Conservation (phyloP, 2,113 vertebrate genomes). For the Garra rufa region DNA sequence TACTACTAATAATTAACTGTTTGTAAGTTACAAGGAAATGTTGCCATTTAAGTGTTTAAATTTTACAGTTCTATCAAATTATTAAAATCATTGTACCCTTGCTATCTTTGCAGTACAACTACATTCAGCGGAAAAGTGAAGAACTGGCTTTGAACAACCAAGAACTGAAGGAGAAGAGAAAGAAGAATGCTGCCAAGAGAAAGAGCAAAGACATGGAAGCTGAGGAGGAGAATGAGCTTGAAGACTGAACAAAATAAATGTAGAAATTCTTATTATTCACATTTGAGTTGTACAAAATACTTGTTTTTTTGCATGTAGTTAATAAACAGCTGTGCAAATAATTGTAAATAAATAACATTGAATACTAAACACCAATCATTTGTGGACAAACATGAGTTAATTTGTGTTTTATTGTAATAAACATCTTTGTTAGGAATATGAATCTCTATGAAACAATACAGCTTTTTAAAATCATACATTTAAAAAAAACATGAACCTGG, state of each 20-base stretch:
- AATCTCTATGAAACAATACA: background rate
- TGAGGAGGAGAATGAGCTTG: slow-evolving; percentile 35
- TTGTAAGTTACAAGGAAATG: background rate
- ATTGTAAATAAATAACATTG: background rate
- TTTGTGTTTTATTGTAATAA: slow-evolving; percentile 54
- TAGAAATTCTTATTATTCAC: background rate
- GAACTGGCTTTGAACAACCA: slow-evolving; percentile 69
- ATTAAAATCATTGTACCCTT: background rate
- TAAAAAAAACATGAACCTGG: background rate
- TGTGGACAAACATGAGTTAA: slow-evolving; percentile 41
- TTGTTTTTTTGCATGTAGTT: background rate
- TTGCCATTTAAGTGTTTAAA: background rate
- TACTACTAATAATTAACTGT: too few species aligned
- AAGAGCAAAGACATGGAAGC: slow-evolving; percentile 68
- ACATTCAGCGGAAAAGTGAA: slow-evolving; percentile 77
- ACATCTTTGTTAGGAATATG: background rate
- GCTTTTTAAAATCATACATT: background rate
- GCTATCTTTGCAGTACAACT: slow-evolving; percentile 69
- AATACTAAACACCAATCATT: background rate
- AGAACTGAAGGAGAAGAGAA: slow-evolving; percentile 71
- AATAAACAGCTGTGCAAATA: background rate
- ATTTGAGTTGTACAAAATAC: background rate
- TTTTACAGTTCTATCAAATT: background rate
- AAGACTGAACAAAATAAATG: background rate
- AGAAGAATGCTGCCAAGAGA: slow-evolving; percentile 71